Evolutionary conservation across 1,140 invertebrate genomes (phyloP), one percentile per base, ranked within the genome.

Genomic region (Tetragonula clypearis): DNA sequence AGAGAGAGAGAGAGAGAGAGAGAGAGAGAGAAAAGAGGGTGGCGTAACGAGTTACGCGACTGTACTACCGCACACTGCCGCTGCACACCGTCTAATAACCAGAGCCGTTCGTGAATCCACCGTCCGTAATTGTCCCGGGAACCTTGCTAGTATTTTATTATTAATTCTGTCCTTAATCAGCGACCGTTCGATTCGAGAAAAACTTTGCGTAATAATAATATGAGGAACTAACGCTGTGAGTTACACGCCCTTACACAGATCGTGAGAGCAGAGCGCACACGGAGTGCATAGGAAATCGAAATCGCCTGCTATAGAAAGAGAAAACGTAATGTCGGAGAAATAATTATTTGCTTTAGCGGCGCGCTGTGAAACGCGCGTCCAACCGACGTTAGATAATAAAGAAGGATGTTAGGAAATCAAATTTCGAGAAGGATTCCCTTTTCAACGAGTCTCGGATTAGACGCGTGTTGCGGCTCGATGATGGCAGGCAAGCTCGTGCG

Each of bases 21-120:
- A 49, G 41, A 49, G 41, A 49, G 41, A 49, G 41, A 79, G 49
- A 77, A 55, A 86, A 65, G 35, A 21, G 26, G 75, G 74, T 78
- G 82, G 65, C 66, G 81, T 69, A 83, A 68, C 65, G 62, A 72
- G 75, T 76, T 60, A 62, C 76, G 82, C 82, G 65, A 26, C 55
- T 11, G 79, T 19, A 49, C 41, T 49, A 49, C 41, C 41, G 9
- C 41, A 49, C 41, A 8, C 41, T 41, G 41, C 41, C 41, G 17
- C 26, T 53, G 23, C 30, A 30, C 41, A 15, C 14, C 56, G 35
- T 41, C 23, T 41, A 62, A 81, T 35, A 19, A 78, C 82, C 65
- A 78, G 73, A 65, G 26, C 4, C 49, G 53, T 53, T 35, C 23
- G 49, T 5, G 49, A 62, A 68, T 79, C 23, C 65, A 30, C 58